A percentile compares a stretch with the other conserved stretches of the same genome.
phyloP scores from a whole-genome alignment of 1,140 invertebrate species.

The Bursaphelenchus mucronatus region DNA sequence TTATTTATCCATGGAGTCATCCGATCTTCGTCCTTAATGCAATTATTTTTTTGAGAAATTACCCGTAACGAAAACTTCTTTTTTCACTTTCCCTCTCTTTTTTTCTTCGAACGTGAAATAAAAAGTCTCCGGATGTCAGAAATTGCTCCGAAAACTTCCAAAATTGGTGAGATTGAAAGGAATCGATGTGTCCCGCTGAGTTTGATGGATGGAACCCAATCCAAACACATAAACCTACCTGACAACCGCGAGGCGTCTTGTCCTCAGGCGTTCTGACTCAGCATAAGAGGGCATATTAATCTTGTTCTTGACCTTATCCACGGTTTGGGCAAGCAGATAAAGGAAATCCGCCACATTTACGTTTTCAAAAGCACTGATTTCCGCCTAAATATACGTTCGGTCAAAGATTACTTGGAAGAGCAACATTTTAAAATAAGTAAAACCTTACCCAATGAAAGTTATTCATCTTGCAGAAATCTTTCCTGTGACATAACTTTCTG shows the following conservation, averaged over 20 bases:
- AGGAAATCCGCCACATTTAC: constrained; percentile 93
- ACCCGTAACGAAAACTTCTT: no score
- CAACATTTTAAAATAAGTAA: constrained; percentile 35
- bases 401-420: constrained; percentile 60
- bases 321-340: constrained; percentile 81
- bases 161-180: constrained; percentile 6
- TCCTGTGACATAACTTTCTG: constrained; percentile 81
- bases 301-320: constrained; percentile 72
- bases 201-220: neutral
- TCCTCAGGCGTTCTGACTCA: constrained; percentile 78
- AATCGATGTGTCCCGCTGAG: constrained; percentile 46
- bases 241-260: constrained; percentile 76
- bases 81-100: no score
- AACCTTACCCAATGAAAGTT: constrained; percentile 8
- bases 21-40: no score
- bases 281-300: constrained; percentile 72
- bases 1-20: no score
- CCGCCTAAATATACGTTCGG: constrained; percentile 72
- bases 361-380: constrained; percentile 91
- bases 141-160: no score
- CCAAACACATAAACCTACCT: constrained; percentile 54
- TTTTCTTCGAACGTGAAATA: no score
- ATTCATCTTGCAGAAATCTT: constrained; percentile 63
- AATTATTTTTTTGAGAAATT: no score
- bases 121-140: no score